Evolutionary conservation across 2,797 vertebrate genomes (phyloP).

Genomic region (Pangasius djambal): DNA sequence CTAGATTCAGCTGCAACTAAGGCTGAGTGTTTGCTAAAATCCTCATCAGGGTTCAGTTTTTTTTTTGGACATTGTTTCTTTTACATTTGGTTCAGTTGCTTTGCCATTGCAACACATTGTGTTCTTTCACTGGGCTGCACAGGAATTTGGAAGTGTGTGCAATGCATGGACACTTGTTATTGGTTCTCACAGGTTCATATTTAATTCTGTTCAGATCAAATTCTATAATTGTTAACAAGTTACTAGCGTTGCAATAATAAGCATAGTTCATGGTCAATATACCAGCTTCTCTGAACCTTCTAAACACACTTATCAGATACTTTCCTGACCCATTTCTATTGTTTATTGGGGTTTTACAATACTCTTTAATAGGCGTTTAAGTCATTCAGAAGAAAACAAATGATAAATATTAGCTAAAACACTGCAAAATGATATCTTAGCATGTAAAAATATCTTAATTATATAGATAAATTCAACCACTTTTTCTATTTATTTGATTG

Average conservation of each 20-base stretch:
- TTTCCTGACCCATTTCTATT: background rate
- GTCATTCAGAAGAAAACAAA: background rate
- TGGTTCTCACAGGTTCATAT: background rate
- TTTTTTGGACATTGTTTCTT: background rate
- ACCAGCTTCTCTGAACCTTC: background rate
- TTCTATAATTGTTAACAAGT: background rate
- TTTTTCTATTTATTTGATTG: too few species aligned
- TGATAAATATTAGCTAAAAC: too few species aligned
- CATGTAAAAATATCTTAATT: background rate
- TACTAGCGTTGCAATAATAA: background rate
- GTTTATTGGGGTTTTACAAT: background rate
- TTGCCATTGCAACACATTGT: background rate
- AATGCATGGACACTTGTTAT: background rate
- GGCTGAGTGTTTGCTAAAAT: background rate
- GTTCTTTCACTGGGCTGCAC: background rate
- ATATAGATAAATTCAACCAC: too few species aligned
- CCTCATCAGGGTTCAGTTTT: background rate
- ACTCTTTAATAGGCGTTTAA: background rate
- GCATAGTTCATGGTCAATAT: background rate
- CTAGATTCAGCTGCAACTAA: constrained; percentile 10
- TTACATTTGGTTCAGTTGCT: background rate
- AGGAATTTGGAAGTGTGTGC: background rate
- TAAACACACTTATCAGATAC: background rate
- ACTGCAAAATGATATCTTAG: background rate
- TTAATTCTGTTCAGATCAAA: background rate